Evolutionary conservation across 2,888 invertebrate species (phyloP), one percentile per base, ranked within the genome.

Genomic region (Nomada fabriciana): DNA sequence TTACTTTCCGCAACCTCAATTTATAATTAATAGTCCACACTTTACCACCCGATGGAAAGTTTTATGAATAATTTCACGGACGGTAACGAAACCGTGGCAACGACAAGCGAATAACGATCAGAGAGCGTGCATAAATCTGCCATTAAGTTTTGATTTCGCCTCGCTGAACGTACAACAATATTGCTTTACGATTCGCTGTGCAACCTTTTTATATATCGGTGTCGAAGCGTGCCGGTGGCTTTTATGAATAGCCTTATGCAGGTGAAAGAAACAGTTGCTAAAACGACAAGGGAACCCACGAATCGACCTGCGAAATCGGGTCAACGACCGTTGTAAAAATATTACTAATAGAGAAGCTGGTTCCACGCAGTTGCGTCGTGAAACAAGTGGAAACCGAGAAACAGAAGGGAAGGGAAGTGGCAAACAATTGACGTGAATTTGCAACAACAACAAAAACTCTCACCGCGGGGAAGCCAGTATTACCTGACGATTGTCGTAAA

Each of bases 401-500:
- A n/a, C 11, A 13, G 61, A 57, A 61, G 68, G 42, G 65, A 59
- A 69, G 29, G 69, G 73, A 71, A 67, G 72, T 64, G 68, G 75
- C 53, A 65, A 67, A 69, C 67, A 82, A 83, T 91, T 91, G 87
- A 87, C 86, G 86, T 88, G 86, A 87, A 88, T 90, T 90, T 87
- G 88, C 80, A 91, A 57, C n/a, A 53, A n/a, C 36, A 53, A 20
- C n/a, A 91, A 90, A 82, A 91, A 88, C 83, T 85, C 76, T 59
- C 76, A 75, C 60, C 76, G 73, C 73, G 76, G 84, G 80, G 78
- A 80, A 83, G 80, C 83, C 86, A 86, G 88, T 88, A 88, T 85
- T 84, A 80, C 88, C 89, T 87, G 90, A 90, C 90, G 89, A 89
- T 89, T 85, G 84, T 90, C 89, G 89, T 90, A 90, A 91, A 91